Evolutionary conservation across 64 coral and sea anemone genomes (phyloP), one percentile per base, ranked within the genome.

Genomic region (Dendronephthya gigantea): DNA sequence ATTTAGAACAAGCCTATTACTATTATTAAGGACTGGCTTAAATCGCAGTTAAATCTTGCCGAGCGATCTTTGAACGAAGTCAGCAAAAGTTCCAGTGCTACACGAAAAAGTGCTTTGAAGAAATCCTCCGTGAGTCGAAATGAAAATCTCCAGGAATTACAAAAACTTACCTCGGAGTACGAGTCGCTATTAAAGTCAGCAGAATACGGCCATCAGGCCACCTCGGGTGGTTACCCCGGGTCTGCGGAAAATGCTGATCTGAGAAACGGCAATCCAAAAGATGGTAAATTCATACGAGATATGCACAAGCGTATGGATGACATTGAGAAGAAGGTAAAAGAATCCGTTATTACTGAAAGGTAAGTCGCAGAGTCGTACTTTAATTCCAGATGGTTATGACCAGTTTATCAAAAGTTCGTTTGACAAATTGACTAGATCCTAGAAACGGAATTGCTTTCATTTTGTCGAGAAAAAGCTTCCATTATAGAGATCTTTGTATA

Each of bases 231-330:
- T 5, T 34, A 36, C 36, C 16, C 9, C 15, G 30, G 32, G 13
- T 11, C 30, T 9, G 22, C 15, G 27, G 72, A 79, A 79, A 79
- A 2, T 79, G 58, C 4, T 22, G 72, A 79, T 36, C 36, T 39
- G 15, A 19, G 72, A 79, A 79, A 39, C 36, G 29, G 2, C 16
- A 79, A 79, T 39, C 72, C 36, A 0, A 79, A 19, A 79, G 72
- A 79, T 34, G 72, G 29, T 79, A 79, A 79, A 79, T 79, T 79
- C 36, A 79, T 79, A 9, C 10, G 72, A 79, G 72, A 79, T 79
- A 35, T 79, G 72, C 19, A 79, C 28, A 79, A 35, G 37, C 30
- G 72, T 16, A 36, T 79, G 14, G 72, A 79, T 14, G 37, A 34
- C 22, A 79, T 79, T 36, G 72, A 79, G 72, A 79, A 79, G 17